phyloP scores from a whole-genome alignment of 2,113 vertebrate species.

The Tragelaphus imberbis region DNA sequence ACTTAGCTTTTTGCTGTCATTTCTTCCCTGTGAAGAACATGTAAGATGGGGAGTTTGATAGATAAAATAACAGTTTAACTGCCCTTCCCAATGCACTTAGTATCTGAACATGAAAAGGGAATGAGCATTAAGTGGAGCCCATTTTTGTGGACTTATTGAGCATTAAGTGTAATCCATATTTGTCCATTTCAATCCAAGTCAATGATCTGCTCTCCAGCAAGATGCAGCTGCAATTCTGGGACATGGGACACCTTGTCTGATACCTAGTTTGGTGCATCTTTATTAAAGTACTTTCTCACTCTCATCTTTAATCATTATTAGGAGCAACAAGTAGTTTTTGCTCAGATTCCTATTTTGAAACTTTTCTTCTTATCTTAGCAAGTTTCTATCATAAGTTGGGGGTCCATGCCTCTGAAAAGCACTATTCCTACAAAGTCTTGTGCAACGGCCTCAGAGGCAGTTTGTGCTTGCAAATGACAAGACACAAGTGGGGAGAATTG shows the following conservation, averaged over 20 bases:
- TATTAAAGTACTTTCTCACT: background rate
- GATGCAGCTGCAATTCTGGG: no score
- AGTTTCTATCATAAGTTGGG: background rate
- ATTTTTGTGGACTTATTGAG: background rate
- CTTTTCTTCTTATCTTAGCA: background rate
- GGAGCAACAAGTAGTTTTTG: background rate
- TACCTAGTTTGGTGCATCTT: background rate
- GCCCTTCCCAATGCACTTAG: background rate
- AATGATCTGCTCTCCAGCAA: background rate
- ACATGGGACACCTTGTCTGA: background rate
- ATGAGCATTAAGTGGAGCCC: no score
- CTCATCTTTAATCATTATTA: background rate
- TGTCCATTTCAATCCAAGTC: background rate
- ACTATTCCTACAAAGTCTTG: background rate
- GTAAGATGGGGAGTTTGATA: background rate
- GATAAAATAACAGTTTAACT: background rate
- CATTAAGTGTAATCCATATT: background rate
- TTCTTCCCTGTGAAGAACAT: background rate
- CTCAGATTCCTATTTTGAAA: background rate
- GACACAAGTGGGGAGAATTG: background rate
- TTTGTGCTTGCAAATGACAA: background rate
- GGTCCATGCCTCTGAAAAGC: background rate
- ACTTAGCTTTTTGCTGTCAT: background rate
- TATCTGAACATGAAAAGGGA: background rate
- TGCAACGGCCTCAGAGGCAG: background rate